These are phyloP conservation scores for Aythya baeri DNA, from an alignment of 2,113 vertebrate species.

Conservation along the genomic window DNA sequence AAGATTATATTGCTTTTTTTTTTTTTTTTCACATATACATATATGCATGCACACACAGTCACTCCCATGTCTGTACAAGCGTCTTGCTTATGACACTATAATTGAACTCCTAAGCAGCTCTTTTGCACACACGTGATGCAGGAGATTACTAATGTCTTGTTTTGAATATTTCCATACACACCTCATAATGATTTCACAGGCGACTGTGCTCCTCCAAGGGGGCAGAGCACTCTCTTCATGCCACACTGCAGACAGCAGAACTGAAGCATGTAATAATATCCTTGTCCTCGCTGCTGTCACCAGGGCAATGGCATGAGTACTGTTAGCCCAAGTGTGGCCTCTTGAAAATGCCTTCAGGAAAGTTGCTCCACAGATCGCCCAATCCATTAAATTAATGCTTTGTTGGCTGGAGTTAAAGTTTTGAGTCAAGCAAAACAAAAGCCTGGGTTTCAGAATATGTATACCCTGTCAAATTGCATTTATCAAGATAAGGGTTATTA, in stretches of 20 bases:
- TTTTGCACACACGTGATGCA: neutral
- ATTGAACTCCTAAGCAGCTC: neutral
- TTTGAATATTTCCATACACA: neutral
- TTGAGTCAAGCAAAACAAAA: constrained; percentile 61
- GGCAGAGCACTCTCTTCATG: neutral
- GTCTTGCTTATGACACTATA: no score
- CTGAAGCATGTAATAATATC: neutral
- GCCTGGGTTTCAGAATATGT: constrained; percentile 30
- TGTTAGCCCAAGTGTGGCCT: neutral
- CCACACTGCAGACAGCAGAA: neutral
- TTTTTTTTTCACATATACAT: neutral
- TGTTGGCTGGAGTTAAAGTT: constrained; percentile 33
- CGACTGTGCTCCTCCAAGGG: neutral
- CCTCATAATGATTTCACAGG: no score
- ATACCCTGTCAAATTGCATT: constrained; percentile 62
- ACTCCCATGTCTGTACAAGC: neutral
- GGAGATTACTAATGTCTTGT: neutral
- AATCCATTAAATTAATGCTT: constrained; percentile 29
- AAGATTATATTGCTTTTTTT: neutral
- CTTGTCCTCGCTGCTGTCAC: neutral
- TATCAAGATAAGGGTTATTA: constrained; percentile 70
- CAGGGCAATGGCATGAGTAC: neutral
- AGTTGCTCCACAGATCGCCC: neutral
- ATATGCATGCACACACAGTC: no score
- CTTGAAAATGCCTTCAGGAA: constrained; percentile 10